Evolutionary conservation across 2,888 invertebrate species (phyloP).

Genomic region (Malthinus flaveolus): DNA sequence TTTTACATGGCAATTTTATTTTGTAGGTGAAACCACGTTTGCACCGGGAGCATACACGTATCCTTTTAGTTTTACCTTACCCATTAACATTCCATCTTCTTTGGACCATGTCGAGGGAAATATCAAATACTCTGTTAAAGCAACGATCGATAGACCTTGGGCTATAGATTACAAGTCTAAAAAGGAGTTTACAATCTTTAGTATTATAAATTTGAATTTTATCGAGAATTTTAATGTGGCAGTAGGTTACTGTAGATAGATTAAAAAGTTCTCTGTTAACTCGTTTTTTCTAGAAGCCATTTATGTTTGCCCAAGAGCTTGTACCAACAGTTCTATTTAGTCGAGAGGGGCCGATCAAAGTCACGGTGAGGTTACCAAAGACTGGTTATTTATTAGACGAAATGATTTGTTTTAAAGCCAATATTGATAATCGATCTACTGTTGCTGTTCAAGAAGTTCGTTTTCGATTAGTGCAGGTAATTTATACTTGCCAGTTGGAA

Average conservation of each 20-base stretch:
- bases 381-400: constrained; percentile 6
- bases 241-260: not conserved
- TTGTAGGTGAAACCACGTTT: constrained; percentile 19
- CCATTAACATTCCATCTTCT: constrained; percentile 2
- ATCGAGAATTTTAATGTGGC: not conserved
- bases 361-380: constrained; percentile 3
- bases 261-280: not conserved
- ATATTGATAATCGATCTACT: constrained; percentile 7
- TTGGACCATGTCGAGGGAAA: not conserved
- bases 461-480: constrained; percentile 16
- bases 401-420: constrained; percentile 6
- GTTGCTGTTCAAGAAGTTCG: constrained; percentile 6
- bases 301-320: not conserved
- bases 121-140: constrained; percentile 8
- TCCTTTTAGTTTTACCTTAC: constrained; percentile 12
- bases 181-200: constrained; percentile 4
- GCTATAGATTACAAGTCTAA: constrained; percentile 9
- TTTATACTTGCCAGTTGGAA: not conserved
- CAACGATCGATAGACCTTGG: constrained; percentile 12
- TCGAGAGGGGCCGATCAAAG: not conserved
- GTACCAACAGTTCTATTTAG: not conserved
- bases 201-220: not conserved
- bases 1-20: not conserved
- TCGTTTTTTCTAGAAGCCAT: not conserved
- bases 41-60: constrained; percentile 10